These are phyloP conservation scores for Drosophila grimshawi DNA, from an alignment of 1,140 invertebrate genomes.

Conservation along the genomic window DNA sequence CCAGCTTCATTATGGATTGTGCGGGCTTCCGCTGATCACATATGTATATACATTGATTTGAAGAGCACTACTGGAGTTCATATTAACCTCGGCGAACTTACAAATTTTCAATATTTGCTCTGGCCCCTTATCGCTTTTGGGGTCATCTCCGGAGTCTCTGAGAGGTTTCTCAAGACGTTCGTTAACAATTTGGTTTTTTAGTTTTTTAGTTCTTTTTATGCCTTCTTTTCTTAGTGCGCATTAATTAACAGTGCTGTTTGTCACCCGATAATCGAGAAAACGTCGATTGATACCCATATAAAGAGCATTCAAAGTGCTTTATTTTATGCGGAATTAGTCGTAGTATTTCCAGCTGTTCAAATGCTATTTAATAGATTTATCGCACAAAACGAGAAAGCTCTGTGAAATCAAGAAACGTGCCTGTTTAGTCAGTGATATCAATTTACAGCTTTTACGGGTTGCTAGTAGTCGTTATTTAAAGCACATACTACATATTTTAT, in stretches of 20 bases:
- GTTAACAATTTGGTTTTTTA: conserved; percentile 27
- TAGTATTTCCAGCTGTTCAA: conserved; percentile 5
- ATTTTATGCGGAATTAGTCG: conserved; percentile 66
- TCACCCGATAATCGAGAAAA: conserved; percentile 54
- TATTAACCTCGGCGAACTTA: conserved; percentile 7
- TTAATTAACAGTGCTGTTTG: conserved; percentile 59
- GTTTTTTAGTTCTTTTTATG: conserved; percentile 51
- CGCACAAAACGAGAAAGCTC: conserved; percentile 51
- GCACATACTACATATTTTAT: conserved; percentile 5
- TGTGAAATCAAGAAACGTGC: conserved; percentile 38
- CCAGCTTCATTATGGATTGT: conserved; percentile 21
- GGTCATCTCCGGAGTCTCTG: conserved; percentile 53
- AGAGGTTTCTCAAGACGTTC: conserved; percentile 44
- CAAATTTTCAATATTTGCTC: conserved; percentile 31
- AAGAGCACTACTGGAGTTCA: conserved; percentile 27
- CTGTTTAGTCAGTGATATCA: conserved; percentile 44
- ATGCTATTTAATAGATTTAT: conserved; percentile 62
- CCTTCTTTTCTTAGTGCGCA: conserved; percentile 45
- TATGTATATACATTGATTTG: not conserved
- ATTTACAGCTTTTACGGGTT: conserved; percentile 43
- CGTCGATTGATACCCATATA: conserved; percentile 71
- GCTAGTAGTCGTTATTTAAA: conserved; percentile 11
- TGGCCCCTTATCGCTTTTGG: conserved; percentile 35
- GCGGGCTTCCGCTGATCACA: conserved; percentile 41
- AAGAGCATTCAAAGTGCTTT: conserved; percentile 70